Conservation (phyloP, 2,113 vertebrate genomes). For the Sialia sialis region DNA sequence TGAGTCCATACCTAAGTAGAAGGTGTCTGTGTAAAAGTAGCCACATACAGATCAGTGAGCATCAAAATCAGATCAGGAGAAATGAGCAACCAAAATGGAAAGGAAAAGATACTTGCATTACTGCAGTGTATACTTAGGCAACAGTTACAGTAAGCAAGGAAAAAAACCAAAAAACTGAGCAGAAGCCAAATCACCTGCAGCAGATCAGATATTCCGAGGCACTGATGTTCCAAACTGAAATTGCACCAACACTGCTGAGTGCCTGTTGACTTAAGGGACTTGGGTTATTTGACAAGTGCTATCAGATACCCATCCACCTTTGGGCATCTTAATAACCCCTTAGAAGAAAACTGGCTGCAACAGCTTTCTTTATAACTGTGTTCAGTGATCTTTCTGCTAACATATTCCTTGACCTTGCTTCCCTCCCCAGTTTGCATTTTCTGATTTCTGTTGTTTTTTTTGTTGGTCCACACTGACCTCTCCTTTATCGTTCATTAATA, state of each 20-base stretch:
- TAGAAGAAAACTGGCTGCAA: not conserved
- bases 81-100: not conserved
- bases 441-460: not conserved
- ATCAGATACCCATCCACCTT: not conserved
- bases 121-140: not conserved
- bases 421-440: not conserved
- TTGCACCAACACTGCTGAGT: not conserved
- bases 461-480: not conserved
- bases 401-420: not conserved
- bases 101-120: not conserved
- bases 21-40: not conserved
- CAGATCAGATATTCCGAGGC: not conserved
- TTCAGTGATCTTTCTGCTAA: not conserved
- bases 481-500: not conserved
- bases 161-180: not conserved
- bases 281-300: not conserved
- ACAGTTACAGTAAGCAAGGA: not conserved
- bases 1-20: not conserved
- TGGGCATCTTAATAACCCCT: not conserved
- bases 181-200: not conserved
- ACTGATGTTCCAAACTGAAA: not conserved
- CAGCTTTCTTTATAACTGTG: not conserved
- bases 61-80: not conserved
- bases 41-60: not conserved
- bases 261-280: not conserved